A percentile compares a stretch with the other conserved stretches of the same genome.
These are phyloP conservation scores for Trachymyrmex cornetzi DNA, from an alignment of 1,140 invertebrate genomes.

Conservation along the genomic window DNA sequence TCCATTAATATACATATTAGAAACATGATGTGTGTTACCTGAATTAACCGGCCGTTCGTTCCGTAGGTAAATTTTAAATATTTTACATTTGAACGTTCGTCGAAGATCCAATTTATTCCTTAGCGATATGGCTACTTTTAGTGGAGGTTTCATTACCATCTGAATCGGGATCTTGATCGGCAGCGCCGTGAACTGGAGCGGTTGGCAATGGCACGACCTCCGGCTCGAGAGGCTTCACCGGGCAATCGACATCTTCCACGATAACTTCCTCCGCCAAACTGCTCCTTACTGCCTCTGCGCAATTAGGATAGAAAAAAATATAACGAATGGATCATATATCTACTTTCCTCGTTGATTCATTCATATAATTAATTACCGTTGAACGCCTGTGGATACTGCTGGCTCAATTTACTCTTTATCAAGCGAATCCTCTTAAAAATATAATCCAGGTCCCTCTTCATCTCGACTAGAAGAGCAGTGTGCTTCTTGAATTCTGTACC, in stretches of 20 bases:
- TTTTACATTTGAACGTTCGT: slow-evolving; percentile 24
- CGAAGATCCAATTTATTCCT: slow-evolving; percentile 43
- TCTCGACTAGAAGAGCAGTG: slow-evolving; percentile 92
- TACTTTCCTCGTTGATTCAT: neutral
- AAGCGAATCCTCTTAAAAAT: slow-evolving; percentile 92
- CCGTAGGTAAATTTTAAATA: slow-evolving; percentile 10
- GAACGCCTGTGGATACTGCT: slow-evolving; percentile 96
- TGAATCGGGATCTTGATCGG: slow-evolving; percentile 83
- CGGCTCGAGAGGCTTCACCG: slow-evolving; percentile 81
- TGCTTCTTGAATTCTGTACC: slow-evolving; percentile 96
- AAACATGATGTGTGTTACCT: slow-evolving; percentile 53
- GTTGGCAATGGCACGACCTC: slow-evolving; percentile 79
- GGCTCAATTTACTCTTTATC: slow-evolving; percentile 93
- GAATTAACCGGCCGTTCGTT: slow-evolving; percentile 45
- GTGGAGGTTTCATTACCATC: slow-evolving; percentile 84
- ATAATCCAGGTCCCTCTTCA: slow-evolving; percentile 92
- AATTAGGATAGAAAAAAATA: neutral
- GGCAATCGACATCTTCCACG: slow-evolving; percentile 81
- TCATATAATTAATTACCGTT: slow-evolving; percentile 84
- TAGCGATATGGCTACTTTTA: slow-evolving; percentile 81
- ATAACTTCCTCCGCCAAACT: slow-evolving; percentile 88
- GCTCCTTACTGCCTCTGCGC: slow-evolving; percentile 88
- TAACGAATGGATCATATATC: neutral
- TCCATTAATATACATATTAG: slow-evolving; percentile 41
- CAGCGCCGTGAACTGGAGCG: slow-evolving; percentile 54